A percentile compares a stretch with the other conserved stretches of the same genome.
phyloP scores from a whole-genome alignment of 2,888 invertebrate genomes.

The Branchipolynoe longqiensis region DNA sequence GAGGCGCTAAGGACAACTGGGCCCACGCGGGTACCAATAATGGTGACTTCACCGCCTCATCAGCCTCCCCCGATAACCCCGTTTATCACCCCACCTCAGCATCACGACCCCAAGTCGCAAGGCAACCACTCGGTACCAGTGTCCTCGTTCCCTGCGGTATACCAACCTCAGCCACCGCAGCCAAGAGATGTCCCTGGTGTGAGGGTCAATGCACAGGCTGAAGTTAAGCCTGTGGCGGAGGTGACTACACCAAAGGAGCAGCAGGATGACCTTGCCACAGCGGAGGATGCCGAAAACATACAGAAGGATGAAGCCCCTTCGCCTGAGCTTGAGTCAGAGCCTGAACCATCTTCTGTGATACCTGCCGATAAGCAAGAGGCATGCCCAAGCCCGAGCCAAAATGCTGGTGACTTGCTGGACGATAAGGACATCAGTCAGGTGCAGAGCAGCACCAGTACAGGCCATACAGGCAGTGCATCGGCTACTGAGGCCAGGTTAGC shows the following conservation, averaged over 20 bases:
- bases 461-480: background rate
- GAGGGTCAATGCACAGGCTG: no score
- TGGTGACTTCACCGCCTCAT: background rate
- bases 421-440: background rate
- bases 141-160: background rate
- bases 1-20: constrained; percentile 46
- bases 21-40: constrained; percentile 25
- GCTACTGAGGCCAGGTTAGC: background rate
- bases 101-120: no score
- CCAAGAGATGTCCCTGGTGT: background rate
- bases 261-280: background rate
- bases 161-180: constrained; percentile 3
- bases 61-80: no score
- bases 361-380: no score
- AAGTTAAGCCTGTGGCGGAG: no score
- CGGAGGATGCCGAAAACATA: no score
- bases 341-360: no score
- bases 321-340: no score
- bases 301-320: background rate
- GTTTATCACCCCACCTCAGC: no score
- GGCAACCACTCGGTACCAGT: background rate
- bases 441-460: background rate
- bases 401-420: no score
- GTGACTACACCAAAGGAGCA: background rate
- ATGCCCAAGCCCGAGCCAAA: no score